Evolutionary conservation across 2,113 vertebrate species (phyloP).

Genomic region (Chauna torquata): DNA sequence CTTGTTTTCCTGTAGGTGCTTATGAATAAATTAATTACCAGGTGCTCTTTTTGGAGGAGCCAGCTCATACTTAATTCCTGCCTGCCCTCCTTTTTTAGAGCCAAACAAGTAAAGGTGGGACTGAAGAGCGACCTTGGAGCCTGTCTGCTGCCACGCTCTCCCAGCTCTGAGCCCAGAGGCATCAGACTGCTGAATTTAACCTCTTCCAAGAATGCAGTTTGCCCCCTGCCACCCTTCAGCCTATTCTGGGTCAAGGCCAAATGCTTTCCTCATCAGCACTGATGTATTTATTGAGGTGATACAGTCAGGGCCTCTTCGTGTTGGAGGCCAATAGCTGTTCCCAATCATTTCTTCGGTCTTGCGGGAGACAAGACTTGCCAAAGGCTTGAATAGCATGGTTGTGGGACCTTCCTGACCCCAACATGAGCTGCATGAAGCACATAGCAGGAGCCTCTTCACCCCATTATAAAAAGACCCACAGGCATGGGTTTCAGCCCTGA

Average conservation of each 20-base stretch:
- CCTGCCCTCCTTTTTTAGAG: background rate
- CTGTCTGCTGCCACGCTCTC: background rate
- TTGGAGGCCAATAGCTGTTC: background rate
- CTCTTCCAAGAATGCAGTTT: background rate
- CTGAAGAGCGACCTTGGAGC: background rate
- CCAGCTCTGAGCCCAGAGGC: background rate
- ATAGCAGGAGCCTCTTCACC: background rate
- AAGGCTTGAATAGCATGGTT: rapidly evolving
- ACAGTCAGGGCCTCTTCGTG: background rate
- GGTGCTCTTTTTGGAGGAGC: background rate
- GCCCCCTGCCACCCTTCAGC: background rate
- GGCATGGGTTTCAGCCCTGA: background rate
- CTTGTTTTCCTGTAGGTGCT: background rate
- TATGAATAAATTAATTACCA: background rate
- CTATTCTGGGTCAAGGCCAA: background rate
- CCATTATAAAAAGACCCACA: too few species aligned
- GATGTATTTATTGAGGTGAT: background rate
- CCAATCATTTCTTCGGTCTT: background rate
- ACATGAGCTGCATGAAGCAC: background rate
- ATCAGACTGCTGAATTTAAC: background rate
- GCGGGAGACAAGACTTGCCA: background rate
- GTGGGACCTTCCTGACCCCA: background rate
- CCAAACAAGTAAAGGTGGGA: background rate
- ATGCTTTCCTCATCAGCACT: background rate
- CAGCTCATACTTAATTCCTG: background rate